Evolutionary conservation across 1,140 invertebrate species (phyloP).

Genomic region (Dendrolimus kikuchii): DNA sequence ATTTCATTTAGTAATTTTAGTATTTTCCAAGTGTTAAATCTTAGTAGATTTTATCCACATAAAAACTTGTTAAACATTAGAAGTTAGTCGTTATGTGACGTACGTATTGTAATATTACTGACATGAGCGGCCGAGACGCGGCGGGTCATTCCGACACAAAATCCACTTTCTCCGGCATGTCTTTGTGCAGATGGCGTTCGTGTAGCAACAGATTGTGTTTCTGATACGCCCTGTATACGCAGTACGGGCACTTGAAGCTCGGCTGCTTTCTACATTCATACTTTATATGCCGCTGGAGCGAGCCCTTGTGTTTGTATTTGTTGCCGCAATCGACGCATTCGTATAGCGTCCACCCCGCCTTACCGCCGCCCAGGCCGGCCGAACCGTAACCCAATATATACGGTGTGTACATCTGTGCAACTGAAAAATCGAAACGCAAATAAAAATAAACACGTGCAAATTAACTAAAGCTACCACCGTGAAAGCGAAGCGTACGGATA

Average conservation of each 20-base stretch:
- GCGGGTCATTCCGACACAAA: slow-evolving; percentile 65
- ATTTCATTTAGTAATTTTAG: no score
- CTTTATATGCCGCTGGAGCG: slow-evolving; percentile 75
- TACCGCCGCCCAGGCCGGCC: slow-evolving; percentile 51
- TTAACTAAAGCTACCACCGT: slow-evolving; percentile 43
- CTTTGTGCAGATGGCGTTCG: slow-evolving; percentile 66
- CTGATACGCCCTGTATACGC: slow-evolving; percentile 69
- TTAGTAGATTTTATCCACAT: not conserved
- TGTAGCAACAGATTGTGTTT: slow-evolving; percentile 71
- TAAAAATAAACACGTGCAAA: slow-evolving; percentile 65
- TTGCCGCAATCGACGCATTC: slow-evolving; percentile 76
- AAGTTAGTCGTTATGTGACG: slow-evolving; percentile 10
- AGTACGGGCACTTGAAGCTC: slow-evolving; percentile 76
- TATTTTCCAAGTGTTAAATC: no score
- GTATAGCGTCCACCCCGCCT: slow-evolving; percentile 63
- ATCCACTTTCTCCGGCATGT: slow-evolving; percentile 67
- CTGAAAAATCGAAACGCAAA: slow-evolving; percentile 67
- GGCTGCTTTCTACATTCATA: slow-evolving; percentile 81
- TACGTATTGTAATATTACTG: slow-evolving; percentile 34
- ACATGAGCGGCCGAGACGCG: slow-evolving; percentile 35
- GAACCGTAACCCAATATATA: slow-evolving; percentile 68
- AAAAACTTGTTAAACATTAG: not conserved
- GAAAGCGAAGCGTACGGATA: slow-evolving; percentile 61
- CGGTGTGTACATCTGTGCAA: slow-evolving; percentile 68
- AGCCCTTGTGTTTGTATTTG: slow-evolving; percentile 73